These are phyloP conservation scores for Corythornis cristatus DNA, from an alignment of 2,113 vertebrate species.

Conservation along the genomic window DNA sequence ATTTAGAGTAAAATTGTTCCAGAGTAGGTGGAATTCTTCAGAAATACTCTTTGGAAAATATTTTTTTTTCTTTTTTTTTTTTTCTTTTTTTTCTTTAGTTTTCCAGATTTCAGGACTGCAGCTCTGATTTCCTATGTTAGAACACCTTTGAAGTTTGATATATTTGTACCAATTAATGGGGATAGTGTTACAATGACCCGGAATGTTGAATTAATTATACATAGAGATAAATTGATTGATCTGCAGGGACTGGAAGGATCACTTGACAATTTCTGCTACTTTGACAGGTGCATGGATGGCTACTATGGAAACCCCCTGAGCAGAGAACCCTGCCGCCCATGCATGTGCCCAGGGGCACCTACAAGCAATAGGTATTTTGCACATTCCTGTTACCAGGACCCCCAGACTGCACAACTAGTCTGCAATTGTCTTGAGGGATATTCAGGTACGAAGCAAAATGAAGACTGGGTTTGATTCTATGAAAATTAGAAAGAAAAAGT, in stretches of 20 bases:
- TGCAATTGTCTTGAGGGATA: slow-evolving; percentile 83
- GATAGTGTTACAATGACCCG: background rate
- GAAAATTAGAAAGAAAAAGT: background rate
- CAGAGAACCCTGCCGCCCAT: slow-evolving; percentile 79
- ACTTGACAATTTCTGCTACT: background rate
- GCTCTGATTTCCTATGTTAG: background rate
- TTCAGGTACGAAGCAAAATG: slow-evolving; percentile 72
- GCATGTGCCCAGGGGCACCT: slow-evolving; percentile 81
- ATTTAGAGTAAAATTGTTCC: background rate
- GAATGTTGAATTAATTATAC: background rate
- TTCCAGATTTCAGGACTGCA: background rate
- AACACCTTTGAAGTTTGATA: background rate
- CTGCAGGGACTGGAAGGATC: background rate
- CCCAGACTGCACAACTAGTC: slow-evolving; percentile 67
- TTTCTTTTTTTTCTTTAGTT: background rate
- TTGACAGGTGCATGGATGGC: slow-evolving; percentile 82
- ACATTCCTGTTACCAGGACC: slow-evolving; percentile 79
- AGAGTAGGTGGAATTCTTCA: background rate
- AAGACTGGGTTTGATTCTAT: background rate
- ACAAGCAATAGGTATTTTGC: slow-evolving; percentile 83
- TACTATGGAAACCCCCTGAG: slow-evolving; percentile 81
- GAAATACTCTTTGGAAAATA: background rate
- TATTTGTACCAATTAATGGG: background rate
- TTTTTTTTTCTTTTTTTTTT: rapidly evolving
- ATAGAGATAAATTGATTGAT: background rate